These are phyloP conservation scores for Odontomachus brunneus DNA, from an alignment of 1,140 invertebrate genomes.

Conservation along the genomic window DNA sequence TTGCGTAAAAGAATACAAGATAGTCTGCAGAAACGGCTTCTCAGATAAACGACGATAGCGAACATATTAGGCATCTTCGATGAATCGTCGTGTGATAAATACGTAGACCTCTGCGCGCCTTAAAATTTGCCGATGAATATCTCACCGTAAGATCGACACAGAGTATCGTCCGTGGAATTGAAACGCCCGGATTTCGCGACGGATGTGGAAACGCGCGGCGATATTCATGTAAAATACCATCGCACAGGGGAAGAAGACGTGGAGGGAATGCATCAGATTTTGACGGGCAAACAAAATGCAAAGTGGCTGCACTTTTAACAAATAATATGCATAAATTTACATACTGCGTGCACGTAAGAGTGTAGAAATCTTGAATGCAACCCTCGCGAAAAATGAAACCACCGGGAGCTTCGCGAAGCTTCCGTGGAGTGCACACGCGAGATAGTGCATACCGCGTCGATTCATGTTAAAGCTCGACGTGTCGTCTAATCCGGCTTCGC, in stretches of 20 bases:
- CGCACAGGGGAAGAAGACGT: too few relatives aligned
- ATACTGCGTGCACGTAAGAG: constrained; percentile 29
- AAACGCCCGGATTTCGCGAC: constrained; percentile 48
- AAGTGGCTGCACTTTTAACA: constrained; percentile 46
- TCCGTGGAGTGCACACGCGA: constrained; percentile 30
- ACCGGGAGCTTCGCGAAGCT: constrained; percentile 4
- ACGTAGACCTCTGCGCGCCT: too few relatives aligned
- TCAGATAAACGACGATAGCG: too few relatives aligned
- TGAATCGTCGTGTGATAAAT: too few relatives aligned
- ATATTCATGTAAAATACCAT: constrained; percentile 43
- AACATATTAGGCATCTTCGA: too few relatives aligned
- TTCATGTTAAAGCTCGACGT: constrained; percentile 46
- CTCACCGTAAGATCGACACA: constrained; percentile 21
- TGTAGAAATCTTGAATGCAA: constrained; percentile 46
- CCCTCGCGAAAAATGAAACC: constrained; percentile 55
- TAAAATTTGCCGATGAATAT: too few relatives aligned
- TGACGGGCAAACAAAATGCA: constrained; percentile 60
- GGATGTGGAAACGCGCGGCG: constrained; percentile 7
- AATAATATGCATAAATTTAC: constrained; percentile 62
- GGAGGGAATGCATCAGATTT: constrained; percentile 46
- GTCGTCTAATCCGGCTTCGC: constrained; percentile 20
- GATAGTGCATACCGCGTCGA: constrained; percentile 31
- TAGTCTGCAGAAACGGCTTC: too few relatives aligned
- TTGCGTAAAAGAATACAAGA: too few relatives aligned
- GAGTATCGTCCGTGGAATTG: constrained; percentile 30